phyloP scores from a whole-genome alignment of 2,797 vertebrate genomes.

The Hylomyscus alleni region DNA sequence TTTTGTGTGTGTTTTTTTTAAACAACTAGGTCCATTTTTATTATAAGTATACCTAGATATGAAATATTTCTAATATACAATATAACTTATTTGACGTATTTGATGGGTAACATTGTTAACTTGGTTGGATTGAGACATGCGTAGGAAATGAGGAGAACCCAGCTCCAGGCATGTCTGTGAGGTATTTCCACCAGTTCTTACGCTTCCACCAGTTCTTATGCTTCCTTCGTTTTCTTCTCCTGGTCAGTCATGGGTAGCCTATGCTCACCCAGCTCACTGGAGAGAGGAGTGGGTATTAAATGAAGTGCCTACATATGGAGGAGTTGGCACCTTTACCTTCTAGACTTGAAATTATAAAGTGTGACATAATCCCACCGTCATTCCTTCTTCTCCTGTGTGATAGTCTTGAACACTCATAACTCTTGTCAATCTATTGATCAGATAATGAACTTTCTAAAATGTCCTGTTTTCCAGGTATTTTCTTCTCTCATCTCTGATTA shows the following conservation, averaged over 20 bases:
- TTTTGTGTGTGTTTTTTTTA: neutral
- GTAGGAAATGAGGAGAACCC: neutral
- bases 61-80: neutral
- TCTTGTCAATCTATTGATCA: neutral
- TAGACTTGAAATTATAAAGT: neutral
- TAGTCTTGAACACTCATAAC: neutral
- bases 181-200: neutral
- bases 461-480: neutral
- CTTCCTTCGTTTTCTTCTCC: neutral
- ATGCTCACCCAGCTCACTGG: neutral
- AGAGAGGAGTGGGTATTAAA: neutral
- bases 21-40: constrained; percentile 4
- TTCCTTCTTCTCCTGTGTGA: neutral
- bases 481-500: constrained; percentile 12
- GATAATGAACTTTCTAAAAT: neutral
- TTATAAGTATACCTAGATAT: neutral
- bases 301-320: neutral
- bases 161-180: neutral
- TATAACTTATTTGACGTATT: neutral
- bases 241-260: neutral
- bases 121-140: neutral
- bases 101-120: neutral
- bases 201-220: neutral
- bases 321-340: neutral
- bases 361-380: neutral